Percentiles rank a stretch among this genome's conserved stretches.
Conservation (phyloP, 2,113 vertebrate genomes). For the Gymnogyps californianus region DNA sequence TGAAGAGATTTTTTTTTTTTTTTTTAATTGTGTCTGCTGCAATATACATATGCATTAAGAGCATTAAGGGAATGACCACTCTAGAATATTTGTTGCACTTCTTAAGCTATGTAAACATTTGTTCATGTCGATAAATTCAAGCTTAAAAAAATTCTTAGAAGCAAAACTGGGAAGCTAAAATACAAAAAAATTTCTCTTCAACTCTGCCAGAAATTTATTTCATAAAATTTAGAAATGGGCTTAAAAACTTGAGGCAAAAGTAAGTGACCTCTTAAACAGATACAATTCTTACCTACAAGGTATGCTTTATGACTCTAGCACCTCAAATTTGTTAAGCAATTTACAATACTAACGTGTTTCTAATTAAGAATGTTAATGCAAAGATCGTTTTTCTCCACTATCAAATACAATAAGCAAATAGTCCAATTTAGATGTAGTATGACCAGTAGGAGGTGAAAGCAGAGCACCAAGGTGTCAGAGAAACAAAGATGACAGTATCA, state of each 20-base stretch:
- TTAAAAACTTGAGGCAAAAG: not conserved
- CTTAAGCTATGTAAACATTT: not conserved
- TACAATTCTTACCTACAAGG: not conserved
- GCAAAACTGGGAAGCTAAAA: not conserved
- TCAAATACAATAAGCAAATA: not conserved
- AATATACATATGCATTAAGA: not conserved
- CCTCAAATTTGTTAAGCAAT: not conserved
- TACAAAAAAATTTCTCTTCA: not conserved
- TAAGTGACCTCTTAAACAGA: not conserved
- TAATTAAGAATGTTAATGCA: not conserved
- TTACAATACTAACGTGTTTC: not conserved
- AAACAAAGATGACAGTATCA: not conserved
- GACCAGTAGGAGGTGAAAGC: not conserved
- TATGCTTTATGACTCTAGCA: not conserved
- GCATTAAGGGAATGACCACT: not conserved
- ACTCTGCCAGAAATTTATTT: not conserved
- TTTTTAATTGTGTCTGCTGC: not conserved
- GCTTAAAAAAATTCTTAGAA: not conserved
- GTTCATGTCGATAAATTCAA: not conserved
- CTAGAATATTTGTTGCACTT: not conserved
- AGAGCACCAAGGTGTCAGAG: not conserved
- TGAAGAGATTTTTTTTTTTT: not conserved
- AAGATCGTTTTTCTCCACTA: not conserved
- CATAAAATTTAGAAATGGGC: not conserved
- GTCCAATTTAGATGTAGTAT: not conserved